phyloP scores from a whole-genome alignment of 2,113 vertebrate genomes.

The Tinamus guttatus region DNA sequence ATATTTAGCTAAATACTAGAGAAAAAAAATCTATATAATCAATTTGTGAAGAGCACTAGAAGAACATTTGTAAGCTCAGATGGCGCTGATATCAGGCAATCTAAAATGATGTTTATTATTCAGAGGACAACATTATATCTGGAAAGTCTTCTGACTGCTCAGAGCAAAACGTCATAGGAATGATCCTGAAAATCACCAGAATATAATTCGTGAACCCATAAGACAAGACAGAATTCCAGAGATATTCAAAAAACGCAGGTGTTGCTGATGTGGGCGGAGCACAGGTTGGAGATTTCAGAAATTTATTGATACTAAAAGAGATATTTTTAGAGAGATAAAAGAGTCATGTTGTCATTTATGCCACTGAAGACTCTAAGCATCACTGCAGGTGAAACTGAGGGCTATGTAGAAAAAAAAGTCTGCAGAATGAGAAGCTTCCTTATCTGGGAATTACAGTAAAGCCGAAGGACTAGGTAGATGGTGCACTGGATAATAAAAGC shows the following conservation, averaged over 20 bases:
- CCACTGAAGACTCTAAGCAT: no score
- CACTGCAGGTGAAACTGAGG: neutral
- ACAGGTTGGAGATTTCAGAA: neutral
- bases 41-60: neutral
- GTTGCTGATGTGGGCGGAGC: neutral
- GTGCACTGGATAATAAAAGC: neutral
- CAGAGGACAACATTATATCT: neutral
- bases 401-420: neutral
- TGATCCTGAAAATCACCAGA: neutral
- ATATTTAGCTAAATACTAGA: neutral
- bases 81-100: neutral
- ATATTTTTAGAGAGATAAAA: neutral
- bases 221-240: neutral
- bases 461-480: neutral
- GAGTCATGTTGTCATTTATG: no score
- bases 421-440: neutral
- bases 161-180: neutral
- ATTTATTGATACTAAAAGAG: neutral
- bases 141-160: neutral
- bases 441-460: neutral
- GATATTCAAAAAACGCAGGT: neutral
- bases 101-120: neutral
- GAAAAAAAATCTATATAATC: neutral
- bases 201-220: neutral
- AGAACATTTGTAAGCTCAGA: neutral